A percentile compares a stretch with the other conserved stretches of the same genome.
phyloP scores from a whole-genome alignment of 2,797 vertebrate genomes.

The Eutrigla gurnardus region DNA sequence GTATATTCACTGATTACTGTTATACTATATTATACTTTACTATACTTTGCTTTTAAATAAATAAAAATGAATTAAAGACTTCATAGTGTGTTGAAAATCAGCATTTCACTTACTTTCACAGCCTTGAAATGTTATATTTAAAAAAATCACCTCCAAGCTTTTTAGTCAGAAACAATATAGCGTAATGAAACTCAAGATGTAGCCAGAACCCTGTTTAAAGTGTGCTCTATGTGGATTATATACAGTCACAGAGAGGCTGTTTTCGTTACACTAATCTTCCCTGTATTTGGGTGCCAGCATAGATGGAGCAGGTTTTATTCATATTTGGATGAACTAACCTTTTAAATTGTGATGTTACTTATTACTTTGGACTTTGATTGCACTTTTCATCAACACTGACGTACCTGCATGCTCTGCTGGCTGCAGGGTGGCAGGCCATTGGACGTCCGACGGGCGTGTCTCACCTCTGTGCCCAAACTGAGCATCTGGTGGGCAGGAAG shows the following conservation, averaged over 20 bases:
- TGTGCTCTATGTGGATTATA: background rate
- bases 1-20: background rate
- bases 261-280: too few relatives aligned
- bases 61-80: too few relatives aligned
- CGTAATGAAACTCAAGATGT: background rate
- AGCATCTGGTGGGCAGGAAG: constrained; percentile 64
- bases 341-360: background rate
- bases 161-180: background rate
- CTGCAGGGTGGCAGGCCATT: constrained; percentile 66
- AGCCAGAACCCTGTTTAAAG: background rate
- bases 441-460: constrained; percentile 38
- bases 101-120: background rate
- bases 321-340: background rate
- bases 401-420: constrained; percentile 76
- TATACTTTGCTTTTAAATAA: too few relatives aligned
- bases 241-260: background rate
- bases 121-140: background rate
- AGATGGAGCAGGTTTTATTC: too few relatives aligned
- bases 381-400: background rate
- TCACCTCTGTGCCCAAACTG: constrained; percentile 44
- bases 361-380: background rate
- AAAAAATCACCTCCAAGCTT: background rate
- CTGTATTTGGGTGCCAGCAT: too few relatives aligned
- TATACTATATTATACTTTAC: background rate
- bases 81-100: too few relatives aligned